Conservation (phyloP, 2,797 vertebrate species). For the Brachyalestes nurse region DNA sequence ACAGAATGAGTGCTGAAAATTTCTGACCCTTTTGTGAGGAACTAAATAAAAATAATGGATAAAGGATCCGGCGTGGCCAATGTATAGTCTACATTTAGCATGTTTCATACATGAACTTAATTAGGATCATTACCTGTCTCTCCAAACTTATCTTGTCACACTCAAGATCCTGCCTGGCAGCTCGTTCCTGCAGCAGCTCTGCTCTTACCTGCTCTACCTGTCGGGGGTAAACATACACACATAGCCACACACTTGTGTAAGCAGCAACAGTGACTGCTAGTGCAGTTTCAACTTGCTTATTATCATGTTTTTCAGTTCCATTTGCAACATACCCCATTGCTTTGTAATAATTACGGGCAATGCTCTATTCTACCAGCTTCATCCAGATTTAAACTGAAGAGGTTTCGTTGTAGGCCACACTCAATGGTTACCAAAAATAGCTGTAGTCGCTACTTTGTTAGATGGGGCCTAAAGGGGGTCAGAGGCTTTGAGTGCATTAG, state of each 20-base stretch:
- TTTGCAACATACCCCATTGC: not conserved
- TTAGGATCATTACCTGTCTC: slow-evolving; percentile 85
- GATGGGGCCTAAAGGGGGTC: slow-evolving; percentile 18
- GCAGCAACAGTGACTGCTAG: not conserved
- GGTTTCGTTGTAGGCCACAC: not conserved
- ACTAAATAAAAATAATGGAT: no score
- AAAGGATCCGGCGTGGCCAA: no score
- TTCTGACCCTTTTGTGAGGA: not conserved
- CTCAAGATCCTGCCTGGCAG: slow-evolving; percentile 89
- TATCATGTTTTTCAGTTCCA: not conserved
- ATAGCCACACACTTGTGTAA: slow-evolving; percentile 19
- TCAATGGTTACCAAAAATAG: slow-evolving; percentile 25
- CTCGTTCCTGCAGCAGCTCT: slow-evolving; percentile 91
- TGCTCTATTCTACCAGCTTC: not conserved
- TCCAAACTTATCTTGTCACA: slow-evolving; percentile 95
- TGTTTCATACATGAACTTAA: not conserved
- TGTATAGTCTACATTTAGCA: no score
- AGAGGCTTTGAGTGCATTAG: slow-evolving; percentile 30
- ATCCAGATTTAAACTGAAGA: slow-evolving; percentile 4
- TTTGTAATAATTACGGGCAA: not conserved
- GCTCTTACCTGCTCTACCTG: slow-evolving; percentile 92
- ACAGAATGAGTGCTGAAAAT: no score
- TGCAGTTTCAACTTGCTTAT: not conserved
- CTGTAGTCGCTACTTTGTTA: not conserved
- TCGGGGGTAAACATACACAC: slow-evolving; percentile 9